Evolutionary conservation across 2,888 invertebrate species (phyloP).

Genomic region (Platycheirus rosarum): DNA sequence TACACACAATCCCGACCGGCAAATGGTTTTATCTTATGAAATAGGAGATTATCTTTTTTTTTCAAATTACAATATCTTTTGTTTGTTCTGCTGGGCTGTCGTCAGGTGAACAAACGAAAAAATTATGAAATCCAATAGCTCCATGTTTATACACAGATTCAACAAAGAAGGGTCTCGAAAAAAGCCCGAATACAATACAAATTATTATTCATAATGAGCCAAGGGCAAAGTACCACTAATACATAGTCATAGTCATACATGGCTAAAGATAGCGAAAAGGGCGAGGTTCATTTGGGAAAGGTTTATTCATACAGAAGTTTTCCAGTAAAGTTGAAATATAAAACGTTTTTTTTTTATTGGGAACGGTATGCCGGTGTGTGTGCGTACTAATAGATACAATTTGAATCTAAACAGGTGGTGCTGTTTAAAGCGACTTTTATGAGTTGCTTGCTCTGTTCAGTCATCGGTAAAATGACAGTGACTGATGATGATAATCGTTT

Average conservation of each 20-base stretch:
- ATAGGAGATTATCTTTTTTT: slow-evolving; percentile 47
- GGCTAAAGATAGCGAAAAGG: slow-evolving; percentile 6
- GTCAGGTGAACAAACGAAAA: slow-evolving; percentile 42
- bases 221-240: slow-evolving; percentile 51
- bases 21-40: slow-evolving; percentile 35
- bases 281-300: slow-evolving; percentile 17
- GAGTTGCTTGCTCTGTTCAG: slow-evolving; percentile 19
- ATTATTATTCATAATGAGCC: slow-evolving; percentile 45
- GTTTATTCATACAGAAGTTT: neutral
- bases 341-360: slow-evolving; percentile 1
- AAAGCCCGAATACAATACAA: slow-evolving; percentile 33
- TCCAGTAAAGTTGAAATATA: slow-evolving; percentile 10
- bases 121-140: slow-evolving; percentile 62
- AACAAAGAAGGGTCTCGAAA: slow-evolving; percentile 54
- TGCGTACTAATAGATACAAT: neutral
- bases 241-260: neutral
- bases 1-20: slow-evolving; percentile 16
- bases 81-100: slow-evolving; percentile 29
- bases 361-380: neutral
- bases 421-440: slow-evolving; percentile 30
- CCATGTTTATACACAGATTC: slow-evolving; percentile 31
- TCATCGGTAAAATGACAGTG: slow-evolving; percentile 30
- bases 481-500: slow-evolving; percentile 31
- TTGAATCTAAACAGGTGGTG: slow-evolving; percentile 42
- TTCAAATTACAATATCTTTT: slow-evolving; percentile 40